Base-by-base conservation (phyloP, 1,140 invertebrate species). In the Drosophila pruinosa region DNA sequence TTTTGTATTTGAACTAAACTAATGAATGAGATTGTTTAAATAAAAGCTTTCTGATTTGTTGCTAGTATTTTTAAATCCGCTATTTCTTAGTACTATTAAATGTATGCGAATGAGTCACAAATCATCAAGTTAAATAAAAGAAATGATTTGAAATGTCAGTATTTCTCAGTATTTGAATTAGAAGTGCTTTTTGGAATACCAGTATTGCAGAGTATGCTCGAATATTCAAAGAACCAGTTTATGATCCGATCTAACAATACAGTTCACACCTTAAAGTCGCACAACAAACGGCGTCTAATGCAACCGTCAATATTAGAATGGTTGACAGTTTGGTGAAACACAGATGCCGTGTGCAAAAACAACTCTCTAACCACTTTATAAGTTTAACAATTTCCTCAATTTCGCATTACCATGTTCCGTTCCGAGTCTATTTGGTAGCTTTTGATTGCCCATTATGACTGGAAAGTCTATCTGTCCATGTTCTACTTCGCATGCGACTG, bases 361-460 rank as follows among this genome's bases (percentile, higher is more conserved):
- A 59, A 61, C 65, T 78, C 72, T 82, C 57, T 57, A 72, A 68
- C 65, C 61, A 56, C 79, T 58, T 58, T 48, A 58, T 52, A 53
- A 57, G 12, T 54, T 43, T 15, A 43, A 12, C 48, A 43, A 73
- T 80, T 72, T 59, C 57, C 41, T 24, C 31, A 34, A 67, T 38
- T 79, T 80, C 22, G 21, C 53, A 36, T 58, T 54, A 8, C 0
- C 15, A 24, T 34, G 43, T 10, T 41, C n/a, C 15, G 22, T 68
- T 19, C 36, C 34, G 22, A 59, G 26, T 67, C 7, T 26, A 21
- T 43, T 57, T 28, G 24, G 17, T 48, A 12, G 14, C 12, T 70
- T 73, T 70, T 57, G 71, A 57, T 41, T 56, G 36, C 21, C 52
- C 52, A 70, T 69, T 62, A 70, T 57, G 43, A 12, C n/a, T 53